phyloP scores from a whole-genome alignment of 2,797 vertebrate genomes.

The Fratercula arctica region DNA sequence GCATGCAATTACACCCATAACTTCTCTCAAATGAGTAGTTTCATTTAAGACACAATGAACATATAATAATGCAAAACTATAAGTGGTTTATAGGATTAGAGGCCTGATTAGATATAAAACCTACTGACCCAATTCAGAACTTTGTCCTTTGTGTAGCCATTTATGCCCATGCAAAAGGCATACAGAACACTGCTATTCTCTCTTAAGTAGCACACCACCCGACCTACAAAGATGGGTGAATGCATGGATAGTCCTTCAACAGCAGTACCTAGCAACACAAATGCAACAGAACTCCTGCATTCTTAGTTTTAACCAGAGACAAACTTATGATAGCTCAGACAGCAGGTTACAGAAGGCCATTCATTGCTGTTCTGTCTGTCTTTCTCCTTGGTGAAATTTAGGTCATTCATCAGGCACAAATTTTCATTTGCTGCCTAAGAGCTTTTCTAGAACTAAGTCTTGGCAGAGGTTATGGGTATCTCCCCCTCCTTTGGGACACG shows the following conservation, averaged over 20 bases:
- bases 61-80: background rate
- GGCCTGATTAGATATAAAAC: background rate
- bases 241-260: background rate
- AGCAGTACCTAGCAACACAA: background rate
- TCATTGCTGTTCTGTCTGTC: background rate
- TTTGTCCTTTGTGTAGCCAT: background rate
- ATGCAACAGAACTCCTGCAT: background rate
- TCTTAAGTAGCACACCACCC: rapidly evolving
- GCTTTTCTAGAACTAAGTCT: background rate
- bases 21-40: background rate
- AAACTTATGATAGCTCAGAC: background rate
- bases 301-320: background rate
- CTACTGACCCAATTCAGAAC: background rate
- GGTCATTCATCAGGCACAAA: background rate
- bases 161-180: rapidly evolving
- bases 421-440: background rate
- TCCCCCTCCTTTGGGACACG: background rate
- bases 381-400: background rate
- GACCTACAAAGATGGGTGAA: rapidly evolving
- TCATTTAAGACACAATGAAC: slow-evolving; percentile 12
- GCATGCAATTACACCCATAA: background rate
- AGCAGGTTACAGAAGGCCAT: background rate
- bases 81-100: background rate
- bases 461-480: background rate
- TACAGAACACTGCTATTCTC: background rate